Percentiles rank a stretch among this genome's conserved stretches.
These are phyloP conservation scores for Heliconius erato DNA, from an alignment of 2,888 invertebrate species.

Conservation along the genomic window DNA sequence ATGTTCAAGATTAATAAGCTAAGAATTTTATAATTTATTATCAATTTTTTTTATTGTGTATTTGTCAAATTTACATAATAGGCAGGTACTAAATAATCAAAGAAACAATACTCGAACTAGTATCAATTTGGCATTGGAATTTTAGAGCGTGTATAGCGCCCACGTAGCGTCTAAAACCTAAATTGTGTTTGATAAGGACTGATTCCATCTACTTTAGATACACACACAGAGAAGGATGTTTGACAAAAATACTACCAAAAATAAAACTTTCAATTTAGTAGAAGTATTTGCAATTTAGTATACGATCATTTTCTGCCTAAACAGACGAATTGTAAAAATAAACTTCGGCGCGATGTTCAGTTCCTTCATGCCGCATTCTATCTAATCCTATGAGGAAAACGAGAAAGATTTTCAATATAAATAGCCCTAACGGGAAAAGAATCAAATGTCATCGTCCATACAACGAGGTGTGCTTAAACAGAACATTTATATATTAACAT, in stretches of 20 bases:
- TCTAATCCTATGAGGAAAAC: too few relatives aligned
- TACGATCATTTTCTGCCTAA: background rate
- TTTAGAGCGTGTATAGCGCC: slow-evolving; percentile 62
- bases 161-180: slow-evolving; percentile 63
- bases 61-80: background rate
- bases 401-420: too few relatives aligned
- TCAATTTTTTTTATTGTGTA: background rate
- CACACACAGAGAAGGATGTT: slow-evolving; percentile 46
- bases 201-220: slow-evolving; percentile 54
- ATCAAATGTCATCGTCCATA: background rate
- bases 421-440: background rate
- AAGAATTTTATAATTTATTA: background rate
- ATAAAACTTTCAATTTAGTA: background rate
- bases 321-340: too few relatives aligned
- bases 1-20: background rate
- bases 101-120: slow-evolving; percentile 55
- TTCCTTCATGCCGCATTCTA: too few relatives aligned
- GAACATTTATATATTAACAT: background rate
- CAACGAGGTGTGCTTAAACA: background rate
- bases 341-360: too few relatives aligned
- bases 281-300: background rate
- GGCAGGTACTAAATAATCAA: background rate
- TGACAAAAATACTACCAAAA: background rate
- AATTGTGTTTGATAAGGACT: slow-evolving; percentile 57
- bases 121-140: slow-evolving; percentile 66